Evolutionary conservation across 2,113 vertebrate species (phyloP).

Genomic region (Eolophus roseicapilla): DNA sequence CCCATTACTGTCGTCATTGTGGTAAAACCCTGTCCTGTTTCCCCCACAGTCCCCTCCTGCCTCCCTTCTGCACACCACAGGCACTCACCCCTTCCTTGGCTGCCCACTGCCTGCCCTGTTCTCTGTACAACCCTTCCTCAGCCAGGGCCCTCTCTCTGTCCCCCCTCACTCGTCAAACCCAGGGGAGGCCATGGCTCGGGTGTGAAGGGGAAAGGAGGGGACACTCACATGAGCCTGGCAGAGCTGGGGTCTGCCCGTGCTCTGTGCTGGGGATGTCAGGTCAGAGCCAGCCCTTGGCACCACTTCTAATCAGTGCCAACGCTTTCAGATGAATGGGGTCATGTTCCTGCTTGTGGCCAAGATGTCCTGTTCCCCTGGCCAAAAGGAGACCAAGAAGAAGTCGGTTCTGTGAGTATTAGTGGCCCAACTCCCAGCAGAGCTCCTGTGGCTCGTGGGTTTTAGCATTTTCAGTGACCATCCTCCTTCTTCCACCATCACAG

Average conservation of each 20-base stretch:
- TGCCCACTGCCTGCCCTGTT: conserved; percentile 19
- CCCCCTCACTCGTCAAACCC: not conserved
- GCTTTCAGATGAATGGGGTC: conserved; percentile 88
- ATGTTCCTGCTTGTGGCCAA: conserved; percentile 93
- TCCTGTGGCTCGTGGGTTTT: not conserved
- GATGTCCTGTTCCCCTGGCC: conserved; percentile 88
- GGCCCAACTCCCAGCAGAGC: not conserved
- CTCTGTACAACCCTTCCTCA: not conserved
- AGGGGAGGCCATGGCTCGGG: not conserved
- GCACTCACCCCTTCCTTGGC: not conserved
- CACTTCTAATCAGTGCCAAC: conserved; percentile 33
- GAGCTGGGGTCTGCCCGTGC: not conserved
- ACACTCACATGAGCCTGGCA: fast-evolving
- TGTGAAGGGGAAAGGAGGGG: not conserved
- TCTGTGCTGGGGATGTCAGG: not conserved
- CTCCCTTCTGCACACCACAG: not conserved
- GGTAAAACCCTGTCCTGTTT: conserved; percentile 78
- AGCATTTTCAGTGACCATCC: conserved; percentile 5
- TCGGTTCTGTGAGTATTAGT: conserved; percentile 89
- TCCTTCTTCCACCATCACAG: not conserved
- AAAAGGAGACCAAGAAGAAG: conserved; percentile 96
- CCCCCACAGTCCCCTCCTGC: not conserved
- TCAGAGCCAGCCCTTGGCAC: not conserved
- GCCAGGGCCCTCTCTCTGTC: not conserved
- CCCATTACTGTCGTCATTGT: conserved; percentile 91